Evolutionary conservation across 2,888 invertebrate genomes (phyloP).

Genomic region (Gymnocheta viridis): DNA sequence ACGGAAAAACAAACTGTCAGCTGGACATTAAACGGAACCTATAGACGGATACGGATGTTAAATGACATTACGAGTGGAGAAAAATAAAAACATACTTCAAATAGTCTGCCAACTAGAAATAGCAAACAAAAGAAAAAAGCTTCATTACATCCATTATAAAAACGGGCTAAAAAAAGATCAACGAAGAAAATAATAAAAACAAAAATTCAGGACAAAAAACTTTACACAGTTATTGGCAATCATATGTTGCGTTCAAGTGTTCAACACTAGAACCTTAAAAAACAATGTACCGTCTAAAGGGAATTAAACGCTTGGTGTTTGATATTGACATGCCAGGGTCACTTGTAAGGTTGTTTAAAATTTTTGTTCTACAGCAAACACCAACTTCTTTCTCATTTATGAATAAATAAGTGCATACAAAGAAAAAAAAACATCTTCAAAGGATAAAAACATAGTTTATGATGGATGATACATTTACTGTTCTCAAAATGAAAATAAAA

Average conservation of each 20-base stretch:
- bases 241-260: conserved; percentile 55
- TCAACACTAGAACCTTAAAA: conserved; percentile 24
- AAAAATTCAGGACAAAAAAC: conserved; percentile 19
- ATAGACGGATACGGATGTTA: conserved; percentile 63
- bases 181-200: not conserved
- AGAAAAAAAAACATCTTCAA: not conserved
- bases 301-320: not conserved
- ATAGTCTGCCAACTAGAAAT: conserved; percentile 31
- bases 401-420: conserved; percentile 40
- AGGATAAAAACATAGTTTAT: conserved; percentile 43
- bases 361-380: not conserved
- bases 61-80: conserved; percentile 37
- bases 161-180: conserved; percentile 14
- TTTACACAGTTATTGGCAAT: conserved; percentile 60
- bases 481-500: conserved; percentile 2
- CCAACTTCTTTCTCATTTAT: conserved; percentile 26
- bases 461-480: conserved; percentile 54
- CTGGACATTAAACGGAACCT: conserved; percentile 67
- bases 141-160: conserved; percentile 17
- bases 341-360: not conserved
- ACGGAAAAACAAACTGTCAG: conserved; percentile 60
- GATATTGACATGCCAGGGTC: not conserved
- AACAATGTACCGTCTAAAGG: not conserved
- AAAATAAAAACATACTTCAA: conserved; percentile 35
- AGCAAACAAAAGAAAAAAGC: not conserved